Evolutionary conservation across 1,140 invertebrate species (phyloP).

Genomic region (Lutraria rhynchaena): DNA sequence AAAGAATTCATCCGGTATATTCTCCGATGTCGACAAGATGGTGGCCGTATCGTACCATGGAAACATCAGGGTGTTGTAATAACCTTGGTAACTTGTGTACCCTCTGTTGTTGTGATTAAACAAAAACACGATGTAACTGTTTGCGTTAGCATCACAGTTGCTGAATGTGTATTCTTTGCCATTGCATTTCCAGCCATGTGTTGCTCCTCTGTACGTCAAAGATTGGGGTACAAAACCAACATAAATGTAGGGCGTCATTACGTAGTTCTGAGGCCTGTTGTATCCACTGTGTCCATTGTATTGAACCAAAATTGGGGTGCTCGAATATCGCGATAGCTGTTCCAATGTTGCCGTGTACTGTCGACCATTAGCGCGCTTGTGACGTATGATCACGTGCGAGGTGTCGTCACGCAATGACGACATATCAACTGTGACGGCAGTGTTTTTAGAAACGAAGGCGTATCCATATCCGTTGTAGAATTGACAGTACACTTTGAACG

Average conservation of each 20-base stretch:
- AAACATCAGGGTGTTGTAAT: not conserved
- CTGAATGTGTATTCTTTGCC: slow-evolving; percentile 30
- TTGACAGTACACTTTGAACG: slow-evolving; percentile 31
- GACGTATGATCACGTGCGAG: slow-evolving; percentile 12
- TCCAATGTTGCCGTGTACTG: slow-evolving; percentile 14
- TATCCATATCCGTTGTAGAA: slow-evolving; percentile 32
- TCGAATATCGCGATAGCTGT: slow-evolving; percentile 1
- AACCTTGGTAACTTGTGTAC: not conserved
- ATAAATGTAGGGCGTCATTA: slow-evolving; percentile 38
- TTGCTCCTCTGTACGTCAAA: not conserved
- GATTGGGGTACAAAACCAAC: slow-evolving; percentile 24
- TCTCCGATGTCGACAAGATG: not conserved
- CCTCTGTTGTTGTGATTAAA: not conserved
- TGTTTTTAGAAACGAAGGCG: slow-evolving; percentile 20
- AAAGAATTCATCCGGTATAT: slow-evolving; percentile 46
- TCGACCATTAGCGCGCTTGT: not conserved
- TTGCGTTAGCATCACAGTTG: slow-evolving; percentile 49
- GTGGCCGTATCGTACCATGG: slow-evolving; percentile 12
- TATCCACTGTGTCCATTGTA: slow-evolving; percentile 20
- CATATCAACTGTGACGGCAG: not conserved
- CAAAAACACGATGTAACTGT: slow-evolving; percentile 33
- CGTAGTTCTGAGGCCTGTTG: not conserved
- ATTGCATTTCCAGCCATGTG: slow-evolving; percentile 24
- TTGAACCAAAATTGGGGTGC: slow-evolving; percentile 19
- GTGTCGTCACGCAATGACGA: slow-evolving; percentile 2